phyloP scores from a whole-genome alignment of 2,888 invertebrate species.

The Hypselothyrea guttata region DNA sequence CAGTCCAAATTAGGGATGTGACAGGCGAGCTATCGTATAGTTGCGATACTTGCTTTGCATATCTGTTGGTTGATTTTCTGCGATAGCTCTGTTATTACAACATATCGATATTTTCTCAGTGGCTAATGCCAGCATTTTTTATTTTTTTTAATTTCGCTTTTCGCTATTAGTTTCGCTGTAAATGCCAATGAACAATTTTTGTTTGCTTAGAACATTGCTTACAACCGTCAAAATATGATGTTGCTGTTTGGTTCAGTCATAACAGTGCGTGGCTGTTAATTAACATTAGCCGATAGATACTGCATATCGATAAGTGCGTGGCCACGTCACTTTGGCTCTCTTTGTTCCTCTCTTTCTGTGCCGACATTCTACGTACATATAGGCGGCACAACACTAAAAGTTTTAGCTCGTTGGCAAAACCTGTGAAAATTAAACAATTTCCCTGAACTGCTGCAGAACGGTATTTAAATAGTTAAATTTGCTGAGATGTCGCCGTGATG shows the following conservation, averaged over 20 bases:
- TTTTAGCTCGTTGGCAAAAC: slow-evolving; percentile 73
- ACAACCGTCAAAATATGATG: too few species aligned
- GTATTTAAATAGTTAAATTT: slow-evolving; percentile 10
- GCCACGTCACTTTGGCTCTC: slow-evolving; percentile 78
- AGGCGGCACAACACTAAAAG: slow-evolving; percentile 68
- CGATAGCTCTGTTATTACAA: background rate
- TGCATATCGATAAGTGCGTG: slow-evolving; percentile 47
- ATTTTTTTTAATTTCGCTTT: too few species aligned
- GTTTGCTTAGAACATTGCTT: too few species aligned
- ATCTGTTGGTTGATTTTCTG: too few species aligned
- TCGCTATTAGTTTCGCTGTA: too few species aligned
- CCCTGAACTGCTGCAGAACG: slow-evolving; percentile 42
- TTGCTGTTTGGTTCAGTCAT: too few species aligned
- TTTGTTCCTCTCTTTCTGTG: slow-evolving; percentile 66
- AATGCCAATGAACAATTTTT: too few species aligned
- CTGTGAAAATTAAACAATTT: slow-evolving; percentile 60
- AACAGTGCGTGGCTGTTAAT: background rate
- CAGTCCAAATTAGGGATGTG: background rate
- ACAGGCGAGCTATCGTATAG: background rate
- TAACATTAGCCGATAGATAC: too few species aligned
- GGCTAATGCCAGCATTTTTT: too few species aligned
- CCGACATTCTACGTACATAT: slow-evolving; percentile 71
- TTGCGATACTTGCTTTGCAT: background rate
- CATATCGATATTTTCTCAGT: background rate
- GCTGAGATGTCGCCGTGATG: slow-evolving; percentile 10